These are phyloP conservation scores for Physeter macrocephalus DNA, from an alignment of 2,113 vertebrate species.

Conservation along the genomic window DNA sequence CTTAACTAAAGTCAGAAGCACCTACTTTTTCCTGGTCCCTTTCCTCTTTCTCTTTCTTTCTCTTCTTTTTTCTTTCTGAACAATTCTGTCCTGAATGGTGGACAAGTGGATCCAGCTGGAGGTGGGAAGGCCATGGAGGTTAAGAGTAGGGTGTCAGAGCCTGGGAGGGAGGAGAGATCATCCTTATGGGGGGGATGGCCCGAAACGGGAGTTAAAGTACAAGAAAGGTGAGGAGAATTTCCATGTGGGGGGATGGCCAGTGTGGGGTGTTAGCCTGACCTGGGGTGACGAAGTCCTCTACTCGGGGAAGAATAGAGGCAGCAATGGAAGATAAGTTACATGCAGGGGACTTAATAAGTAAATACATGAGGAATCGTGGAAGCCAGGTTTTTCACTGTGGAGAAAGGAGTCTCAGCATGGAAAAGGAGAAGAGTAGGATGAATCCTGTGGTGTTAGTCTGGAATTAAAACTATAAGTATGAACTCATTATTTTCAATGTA, in stretches of 20 bases:
- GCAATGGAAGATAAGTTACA: not conserved
- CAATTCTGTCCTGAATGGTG: not conserved
- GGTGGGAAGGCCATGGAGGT: not conserved
- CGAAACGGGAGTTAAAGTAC: not conserved
- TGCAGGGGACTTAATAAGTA: not conserved
- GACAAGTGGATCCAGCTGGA: not conserved
- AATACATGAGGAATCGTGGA: not conserved
- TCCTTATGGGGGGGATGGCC: accelerated
- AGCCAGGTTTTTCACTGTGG: not conserved
- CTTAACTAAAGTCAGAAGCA: not conserved
- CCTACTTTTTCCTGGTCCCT: not conserved
- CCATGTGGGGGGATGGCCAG: accelerated
- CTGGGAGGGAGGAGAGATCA: not conserved
- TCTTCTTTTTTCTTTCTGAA: not conserved
- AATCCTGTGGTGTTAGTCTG: not conserved
- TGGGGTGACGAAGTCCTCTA: not conserved
- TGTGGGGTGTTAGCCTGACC: not conserved
- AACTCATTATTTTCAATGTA: not conserved
- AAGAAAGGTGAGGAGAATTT: not conserved
- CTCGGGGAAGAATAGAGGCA: accelerated
- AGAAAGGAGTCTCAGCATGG: not conserved
- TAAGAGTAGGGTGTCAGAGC: not conserved
- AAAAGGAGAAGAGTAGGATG: not conserved
- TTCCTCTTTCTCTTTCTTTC: not conserved
- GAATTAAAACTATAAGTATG: not conserved